Base-by-base conservation (phyloP, 2,113 vertebrate species). In the Solenodon paradoxus region DNA sequence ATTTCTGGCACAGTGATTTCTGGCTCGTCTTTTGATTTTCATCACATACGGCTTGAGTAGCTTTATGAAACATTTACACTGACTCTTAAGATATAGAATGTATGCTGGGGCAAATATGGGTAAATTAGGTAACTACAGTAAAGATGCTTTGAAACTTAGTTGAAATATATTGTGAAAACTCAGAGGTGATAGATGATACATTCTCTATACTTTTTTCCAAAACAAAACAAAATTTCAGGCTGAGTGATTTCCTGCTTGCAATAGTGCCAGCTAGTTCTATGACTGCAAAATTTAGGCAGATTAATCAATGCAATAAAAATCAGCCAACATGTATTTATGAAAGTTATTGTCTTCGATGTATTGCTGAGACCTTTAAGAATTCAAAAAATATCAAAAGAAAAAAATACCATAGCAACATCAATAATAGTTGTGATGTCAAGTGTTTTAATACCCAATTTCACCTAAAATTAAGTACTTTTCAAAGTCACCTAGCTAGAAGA, bases 21-120 rank as follows among this genome's bases (percentile, higher is more conserved):
- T 86, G 82, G 32, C 88, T 95, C 74, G 20, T 88, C 55, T 94
- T 95, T 71, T 79, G 49, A 75, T 90, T 94, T 92, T 90, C 12
- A 69, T 26, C 17, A 24, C 49, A 63, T 53, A 86, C 68, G n/a
- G 40, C 91, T 94, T 92, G 10, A 64, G 71, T 24, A 90, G 64
- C 38, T 88, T 95, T 71, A 69, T 51, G 63, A 93, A 95, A 89
- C 71, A 88, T 92, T 93, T 66, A 86, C 1, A 0, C 35, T 53
- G 42, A 93, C n/a, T 95, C 55, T 90, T 30, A 92, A 94, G 45
- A 93, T 88, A 83, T 0, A 90, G 42, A 87, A 53, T 78, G 88
- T 78, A 38, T 53, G 30, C 19, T n/a, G 32, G 4, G 72, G 6
- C 5, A 75, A 81, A 91, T 82, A 79, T 28, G 61, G 24, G 16